Evolutionary conservation across 2,113 vertebrate species (phyloP).

Genomic region (Apistogramma diplotaenia): DNA sequence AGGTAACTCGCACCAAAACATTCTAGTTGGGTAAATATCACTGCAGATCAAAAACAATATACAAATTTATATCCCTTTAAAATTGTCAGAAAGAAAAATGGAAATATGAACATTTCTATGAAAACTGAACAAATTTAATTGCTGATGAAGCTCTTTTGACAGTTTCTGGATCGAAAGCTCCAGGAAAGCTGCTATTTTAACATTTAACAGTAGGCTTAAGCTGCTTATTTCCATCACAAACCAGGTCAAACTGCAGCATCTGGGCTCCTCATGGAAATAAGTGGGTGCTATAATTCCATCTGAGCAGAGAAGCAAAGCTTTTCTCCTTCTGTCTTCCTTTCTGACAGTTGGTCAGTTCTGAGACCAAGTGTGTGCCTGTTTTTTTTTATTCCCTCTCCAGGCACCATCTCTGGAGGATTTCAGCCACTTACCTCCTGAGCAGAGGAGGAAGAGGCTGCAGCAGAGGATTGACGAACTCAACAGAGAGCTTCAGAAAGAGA

Average conservation of each 20-base stretch:
- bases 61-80: neutral
- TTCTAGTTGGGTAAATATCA: rapidly evolving
- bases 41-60: neutral
- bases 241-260: neutral
- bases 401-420: conserved; percentile 93
- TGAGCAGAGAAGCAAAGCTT: neutral
- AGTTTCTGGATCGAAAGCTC: neutral
- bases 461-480: conserved; percentile 94
- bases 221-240: neutral
- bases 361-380: neutral
- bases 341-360: neutral
- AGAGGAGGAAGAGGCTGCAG: conserved; percentile 94
- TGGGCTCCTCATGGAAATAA: neutral
- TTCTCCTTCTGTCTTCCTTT: neutral
- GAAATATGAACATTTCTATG: neutral
- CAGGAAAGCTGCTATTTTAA: neutral
- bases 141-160: neutral
- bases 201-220: neutral
- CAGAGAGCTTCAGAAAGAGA: conserved; percentile 94
- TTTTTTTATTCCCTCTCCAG: conserved; percentile 75
- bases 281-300: neutral
- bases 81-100: neutral
- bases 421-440: conserved; percentile 96
- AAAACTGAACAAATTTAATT: neutral
- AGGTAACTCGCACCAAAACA: neutral